These are phyloP conservation scores for Danaus plexippus DNA, from an alignment of 1,140 invertebrate species.

Conservation along the genomic window DNA sequence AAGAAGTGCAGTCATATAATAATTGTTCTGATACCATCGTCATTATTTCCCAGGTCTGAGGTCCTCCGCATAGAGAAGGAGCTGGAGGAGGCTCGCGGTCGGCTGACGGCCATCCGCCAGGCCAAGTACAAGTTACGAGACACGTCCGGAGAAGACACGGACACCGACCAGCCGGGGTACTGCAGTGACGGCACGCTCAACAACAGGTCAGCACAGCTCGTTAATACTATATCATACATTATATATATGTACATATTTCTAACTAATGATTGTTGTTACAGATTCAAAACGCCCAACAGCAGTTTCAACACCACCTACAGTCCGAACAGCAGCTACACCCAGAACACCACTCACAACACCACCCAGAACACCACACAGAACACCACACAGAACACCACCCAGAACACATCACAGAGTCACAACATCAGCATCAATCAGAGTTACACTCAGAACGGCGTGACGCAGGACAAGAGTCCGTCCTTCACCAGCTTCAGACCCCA, in stretches of 20 bases:
- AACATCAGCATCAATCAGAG: slow-evolving; percentile 9
- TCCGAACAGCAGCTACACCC: slow-evolving; percentile 56
- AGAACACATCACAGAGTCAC: slow-evolving; percentile 14
- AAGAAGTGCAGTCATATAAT: no score
- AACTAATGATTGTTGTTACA: slow-evolving; percentile 17
- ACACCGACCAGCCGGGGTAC: slow-evolving; percentile 53
- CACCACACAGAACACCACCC: slow-evolving; percentile 14
- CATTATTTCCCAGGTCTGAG: slow-evolving; percentile 74
- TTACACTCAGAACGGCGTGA: slow-evolving; percentile 28
- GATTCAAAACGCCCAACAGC: slow-evolving; percentile 54
- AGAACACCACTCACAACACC: slow-evolving; percentile 26
- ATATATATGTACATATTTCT: no score
- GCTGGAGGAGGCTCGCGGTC: slow-evolving; percentile 91
- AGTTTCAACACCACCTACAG: slow-evolving; percentile 65
- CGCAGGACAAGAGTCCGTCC: slow-evolving; percentile 47
- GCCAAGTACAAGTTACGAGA: slow-evolving; percentile 85
- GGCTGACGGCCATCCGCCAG: slow-evolving; percentile 87
- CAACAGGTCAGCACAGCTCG: no score
- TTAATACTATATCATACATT: no score
- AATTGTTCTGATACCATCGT: no score
- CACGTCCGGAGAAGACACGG: slow-evolving; percentile 74
- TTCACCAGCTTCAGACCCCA: slow-evolving; percentile 61
- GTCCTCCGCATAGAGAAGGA: slow-evolving; percentile 95
- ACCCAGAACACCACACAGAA: slow-evolving; percentile 24
- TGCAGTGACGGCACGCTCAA: slow-evolving; percentile 27